Evolutionary conservation across 2,888 invertebrate genomes (phyloP).

Genomic region (Hetaerina titia): DNA sequence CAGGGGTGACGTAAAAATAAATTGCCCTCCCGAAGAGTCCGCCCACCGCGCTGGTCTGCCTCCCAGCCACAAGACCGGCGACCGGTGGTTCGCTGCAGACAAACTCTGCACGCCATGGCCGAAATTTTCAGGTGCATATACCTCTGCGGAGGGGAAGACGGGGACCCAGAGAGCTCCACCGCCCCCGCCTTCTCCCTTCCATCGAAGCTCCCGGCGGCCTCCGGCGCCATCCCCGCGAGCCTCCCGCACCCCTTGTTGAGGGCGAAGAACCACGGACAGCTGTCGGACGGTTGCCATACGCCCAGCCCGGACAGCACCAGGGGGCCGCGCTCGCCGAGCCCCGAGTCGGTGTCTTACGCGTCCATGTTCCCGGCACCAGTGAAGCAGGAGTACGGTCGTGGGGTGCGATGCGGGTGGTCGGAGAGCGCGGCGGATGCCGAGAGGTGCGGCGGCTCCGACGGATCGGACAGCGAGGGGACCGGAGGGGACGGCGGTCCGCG

Average conservation of each 20-base stretch:
- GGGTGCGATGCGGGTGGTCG: constrained; percentile 72
- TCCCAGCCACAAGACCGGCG: too few relatives aligned
- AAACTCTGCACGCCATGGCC: constrained; percentile 41
- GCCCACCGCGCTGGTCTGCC: too few relatives aligned
- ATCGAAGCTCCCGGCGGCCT: not conserved
- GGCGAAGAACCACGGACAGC: constrained; percentile 68
- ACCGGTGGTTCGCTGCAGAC: not conserved
- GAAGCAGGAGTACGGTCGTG: constrained; percentile 69
- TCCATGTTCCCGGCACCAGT: constrained; percentile 70
- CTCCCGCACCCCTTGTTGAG: constrained; percentile 26
- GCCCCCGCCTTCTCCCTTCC: constrained; percentile 52
- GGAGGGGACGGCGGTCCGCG: constrained; percentile 69
- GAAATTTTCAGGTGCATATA: constrained; percentile 71
- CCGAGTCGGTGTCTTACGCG: constrained; percentile 72
- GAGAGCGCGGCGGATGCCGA: not conserved
- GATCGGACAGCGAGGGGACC: constrained; percentile 69
- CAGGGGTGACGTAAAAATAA: not conserved
- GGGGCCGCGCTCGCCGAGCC: not conserved
- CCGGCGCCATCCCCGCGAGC: constrained; percentile 3
- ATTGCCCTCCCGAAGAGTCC: not conserved
- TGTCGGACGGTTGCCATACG: constrained; percentile 76
- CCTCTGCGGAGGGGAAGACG: constrained; percentile 69
- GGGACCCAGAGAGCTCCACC: constrained; percentile 61
- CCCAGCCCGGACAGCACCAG: constrained; percentile 80
- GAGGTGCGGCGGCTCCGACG: constrained; percentile 61